Percentiles rank a stretch among this genome's conserved stretches.
These are phyloP conservation scores for Ellobius talpinus DNA, from an alignment of 2,113 vertebrate species.

Conservation along the genomic window DNA sequence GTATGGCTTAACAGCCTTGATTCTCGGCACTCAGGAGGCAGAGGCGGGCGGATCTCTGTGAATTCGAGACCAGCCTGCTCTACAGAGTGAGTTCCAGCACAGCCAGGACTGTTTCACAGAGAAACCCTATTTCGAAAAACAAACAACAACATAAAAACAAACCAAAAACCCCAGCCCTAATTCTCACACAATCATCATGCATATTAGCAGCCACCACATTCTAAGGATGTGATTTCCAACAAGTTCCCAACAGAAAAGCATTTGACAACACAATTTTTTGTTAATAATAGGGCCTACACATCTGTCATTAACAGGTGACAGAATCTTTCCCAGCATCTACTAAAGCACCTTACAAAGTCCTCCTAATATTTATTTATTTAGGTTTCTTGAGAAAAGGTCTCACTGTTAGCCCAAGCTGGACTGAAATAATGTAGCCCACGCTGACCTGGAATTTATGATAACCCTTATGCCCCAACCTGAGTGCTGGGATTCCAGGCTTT, in stretches of 20 bases:
- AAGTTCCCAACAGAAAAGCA: not conserved
- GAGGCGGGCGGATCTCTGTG: too few species aligned
- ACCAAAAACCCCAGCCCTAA: not conserved
- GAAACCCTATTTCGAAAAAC: too few species aligned
- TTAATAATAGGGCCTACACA: not conserved
- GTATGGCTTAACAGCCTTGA: not conserved
- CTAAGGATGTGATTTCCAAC: not conserved
- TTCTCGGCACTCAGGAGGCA: not conserved
- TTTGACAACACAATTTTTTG: not conserved
- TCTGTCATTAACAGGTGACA: not conserved
- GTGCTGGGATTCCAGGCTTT: not conserved
- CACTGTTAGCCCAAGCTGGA: not conserved
- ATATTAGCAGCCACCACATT: not conserved
- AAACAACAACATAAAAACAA: too few species aligned
- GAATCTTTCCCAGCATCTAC: not conserved
- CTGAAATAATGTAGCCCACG: not conserved
- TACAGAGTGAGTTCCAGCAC: too few species aligned
- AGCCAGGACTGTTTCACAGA: too few species aligned
- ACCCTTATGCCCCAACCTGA: not conserved
- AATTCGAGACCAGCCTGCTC: too few species aligned
- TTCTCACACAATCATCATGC: constrained; percentile 20
- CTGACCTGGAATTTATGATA: not conserved
- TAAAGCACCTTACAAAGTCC: not conserved
- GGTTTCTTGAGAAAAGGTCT: not conserved
- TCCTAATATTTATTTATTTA: not conserved